A percentile compares a stretch with the other conserved stretches of the same genome.
phyloP scores from a whole-genome alignment of 2,113 vertebrate species.

The Tragulus kanchil region DNA sequence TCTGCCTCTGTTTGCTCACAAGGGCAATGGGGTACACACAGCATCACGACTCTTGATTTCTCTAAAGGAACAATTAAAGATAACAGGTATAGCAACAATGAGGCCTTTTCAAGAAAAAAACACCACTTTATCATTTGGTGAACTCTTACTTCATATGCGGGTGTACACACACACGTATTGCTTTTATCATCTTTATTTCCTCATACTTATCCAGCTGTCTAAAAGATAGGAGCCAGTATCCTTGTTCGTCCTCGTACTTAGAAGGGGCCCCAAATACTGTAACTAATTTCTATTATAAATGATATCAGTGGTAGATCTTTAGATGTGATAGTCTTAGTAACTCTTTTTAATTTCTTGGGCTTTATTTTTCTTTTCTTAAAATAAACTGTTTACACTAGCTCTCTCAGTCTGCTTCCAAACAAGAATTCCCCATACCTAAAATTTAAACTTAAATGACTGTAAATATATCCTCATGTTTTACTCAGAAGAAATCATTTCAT shows the following conservation, averaged over 20 bases:
- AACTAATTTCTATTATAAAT: not conserved
- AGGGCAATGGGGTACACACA: not conserved
- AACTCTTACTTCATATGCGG: conserved; percentile 45
- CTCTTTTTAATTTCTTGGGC: not conserved
- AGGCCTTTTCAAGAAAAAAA: conserved; percentile 32
- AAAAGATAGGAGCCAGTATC: too few species aligned
- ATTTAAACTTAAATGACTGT: conserved; percentile 22
- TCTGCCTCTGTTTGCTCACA: not conserved
- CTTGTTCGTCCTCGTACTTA: too few species aligned
- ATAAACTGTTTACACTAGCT: not conserved
- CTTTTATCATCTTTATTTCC: too few species aligned
- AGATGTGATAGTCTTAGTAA: not conserved
- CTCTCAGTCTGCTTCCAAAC: not conserved
- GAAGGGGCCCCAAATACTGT: too few species aligned
- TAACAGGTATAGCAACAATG: conserved; percentile 25
- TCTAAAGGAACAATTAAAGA: conserved; percentile 12
- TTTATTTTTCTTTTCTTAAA: conserved; percentile 15
- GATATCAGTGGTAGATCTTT: not conserved
- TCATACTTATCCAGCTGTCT: too few species aligned
- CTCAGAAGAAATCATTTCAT: conserved; percentile 33
- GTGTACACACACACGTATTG: too few species aligned
- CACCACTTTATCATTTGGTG: conserved; percentile 9
- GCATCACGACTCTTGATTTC: not conserved
- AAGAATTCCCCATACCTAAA: not conserved
- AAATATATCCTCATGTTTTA: conserved; percentile 20